These are phyloP conservation scores for Cerastis leucographa DNA, from an alignment of 2,888 invertebrate genomes.

Conservation along the genomic window DNA sequence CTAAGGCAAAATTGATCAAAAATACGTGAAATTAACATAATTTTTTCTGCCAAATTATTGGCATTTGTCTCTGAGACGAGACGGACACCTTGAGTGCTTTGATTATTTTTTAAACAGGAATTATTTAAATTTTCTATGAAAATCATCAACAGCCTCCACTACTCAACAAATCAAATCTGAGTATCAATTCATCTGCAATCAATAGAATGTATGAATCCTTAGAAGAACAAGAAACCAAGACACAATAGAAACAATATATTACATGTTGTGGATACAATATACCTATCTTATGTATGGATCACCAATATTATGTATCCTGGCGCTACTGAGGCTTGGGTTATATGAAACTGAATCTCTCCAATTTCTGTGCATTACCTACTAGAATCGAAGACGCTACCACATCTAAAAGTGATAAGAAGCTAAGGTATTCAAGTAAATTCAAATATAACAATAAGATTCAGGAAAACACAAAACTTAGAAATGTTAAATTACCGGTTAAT, in stretches of 20 bases:
- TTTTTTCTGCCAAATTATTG: neutral
- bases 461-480: neutral
- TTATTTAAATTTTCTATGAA: neutral
- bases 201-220: neutral
- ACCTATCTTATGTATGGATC: neutral
- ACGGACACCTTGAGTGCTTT: neutral
- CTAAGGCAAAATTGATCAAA: neutral
- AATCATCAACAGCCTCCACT: neutral
- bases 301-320: neutral
- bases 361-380: neutral
- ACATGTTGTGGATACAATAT: conserved; percentile 6
- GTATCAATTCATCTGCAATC: neutral
- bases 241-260: neutral
- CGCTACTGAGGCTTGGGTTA: neutral
- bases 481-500: neutral
- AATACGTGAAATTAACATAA: neutral
- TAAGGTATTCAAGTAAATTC: neutral
- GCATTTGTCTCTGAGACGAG: neutral
- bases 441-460: neutral
- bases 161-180: neutral
- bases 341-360: neutral
- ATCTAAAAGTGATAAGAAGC: too few relatives aligned
- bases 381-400: neutral
- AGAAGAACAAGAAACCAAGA: neutral
- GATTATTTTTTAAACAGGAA: neutral